Base-by-base conservation (phyloP, 2,113 vertebrate genomes). In the Rhadina sibilatrix region DNA sequence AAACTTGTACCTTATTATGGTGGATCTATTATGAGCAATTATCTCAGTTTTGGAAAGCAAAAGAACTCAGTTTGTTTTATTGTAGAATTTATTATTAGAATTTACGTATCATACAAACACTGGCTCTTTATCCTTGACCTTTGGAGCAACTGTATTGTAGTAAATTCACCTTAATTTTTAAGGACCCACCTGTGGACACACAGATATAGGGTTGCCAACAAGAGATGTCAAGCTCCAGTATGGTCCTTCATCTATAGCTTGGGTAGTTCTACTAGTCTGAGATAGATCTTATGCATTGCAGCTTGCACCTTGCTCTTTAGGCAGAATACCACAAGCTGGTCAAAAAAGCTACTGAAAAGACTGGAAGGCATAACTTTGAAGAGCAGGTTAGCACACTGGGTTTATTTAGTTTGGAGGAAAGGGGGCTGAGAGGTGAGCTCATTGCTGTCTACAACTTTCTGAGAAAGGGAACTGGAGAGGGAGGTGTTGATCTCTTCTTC, bases 201-300 rank as follows among this genome's bases (percentile, higher is more conserved):
- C 6, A 63, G 24, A 40, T 46, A 42, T 1, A 20, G 20, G 38
- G 3, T 23, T 64, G 7, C 13, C 33, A 56, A 27, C 1, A 28
- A 25, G 13, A 68, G 33, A 15, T 17, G 7, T 3, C 15, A 85
- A 57, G 14, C 4, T 46, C 9, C 33, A 50, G 2, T 15, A 12
- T 7, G 17, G 6, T 61, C 10, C 53, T 59, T 38, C 9, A 17
- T 30, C 57, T 76, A 21, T 14, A 13, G 15, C 10, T 85, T 15
- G 5, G 12, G 10, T 52, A 44, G 27, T 15, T 57, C 38, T 64
- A 3, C 19, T 31, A 11, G 25, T 40, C 28, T 63, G 42, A 50
- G 40, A 40, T 1, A 44, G 14, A 49, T 3, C 1, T 19, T 3
- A 5, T 3, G 3, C 9, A 7, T 5, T 76, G 20, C 23, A 33